These are phyloP conservation scores for Brachionus manjavacas DNA, from an alignment of 1,140 invertebrate genomes.

Conservation along the genomic window DNA sequence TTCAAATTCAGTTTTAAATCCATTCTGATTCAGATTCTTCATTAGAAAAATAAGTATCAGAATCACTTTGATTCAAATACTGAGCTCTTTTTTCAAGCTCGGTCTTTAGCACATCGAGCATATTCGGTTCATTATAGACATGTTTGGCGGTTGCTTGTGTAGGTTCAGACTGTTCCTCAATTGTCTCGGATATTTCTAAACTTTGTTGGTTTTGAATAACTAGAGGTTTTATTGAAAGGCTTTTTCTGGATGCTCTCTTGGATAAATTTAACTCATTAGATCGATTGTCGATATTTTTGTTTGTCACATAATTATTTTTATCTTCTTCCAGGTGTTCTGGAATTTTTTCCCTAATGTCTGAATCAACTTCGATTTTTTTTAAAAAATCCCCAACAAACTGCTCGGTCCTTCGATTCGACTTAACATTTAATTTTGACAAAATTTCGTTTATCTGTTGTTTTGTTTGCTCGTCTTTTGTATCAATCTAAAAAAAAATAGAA, in stretches of 20 bases:
- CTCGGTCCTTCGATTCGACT: background rate
- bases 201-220: background rate
- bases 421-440: constrained; percentile 10
- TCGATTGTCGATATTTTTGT: background rate
- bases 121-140: background rate
- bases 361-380: constrained; percentile 9
- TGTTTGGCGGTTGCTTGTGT: background rate
- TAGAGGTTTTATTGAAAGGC: background rate
- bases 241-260: background rate
- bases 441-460: constrained; percentile 11
- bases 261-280: background rate
- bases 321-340: background rate
- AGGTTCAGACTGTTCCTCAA: background rate
- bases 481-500: background rate
- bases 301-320: background rate
- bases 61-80: constrained; percentile 10
- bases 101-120: background rate
- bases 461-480: background rate
- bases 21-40: constrained; percentile 7
- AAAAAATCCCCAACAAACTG: constrained; percentile 10
- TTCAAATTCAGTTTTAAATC: background rate
- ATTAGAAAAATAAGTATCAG: background rate
- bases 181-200: background rate
- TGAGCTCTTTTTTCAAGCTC: background rate
- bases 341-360: background rate